These are phyloP conservation scores for Brachionus rubens DNA, from an alignment of 1,140 invertebrate species.

Conservation along the genomic window DNA sequence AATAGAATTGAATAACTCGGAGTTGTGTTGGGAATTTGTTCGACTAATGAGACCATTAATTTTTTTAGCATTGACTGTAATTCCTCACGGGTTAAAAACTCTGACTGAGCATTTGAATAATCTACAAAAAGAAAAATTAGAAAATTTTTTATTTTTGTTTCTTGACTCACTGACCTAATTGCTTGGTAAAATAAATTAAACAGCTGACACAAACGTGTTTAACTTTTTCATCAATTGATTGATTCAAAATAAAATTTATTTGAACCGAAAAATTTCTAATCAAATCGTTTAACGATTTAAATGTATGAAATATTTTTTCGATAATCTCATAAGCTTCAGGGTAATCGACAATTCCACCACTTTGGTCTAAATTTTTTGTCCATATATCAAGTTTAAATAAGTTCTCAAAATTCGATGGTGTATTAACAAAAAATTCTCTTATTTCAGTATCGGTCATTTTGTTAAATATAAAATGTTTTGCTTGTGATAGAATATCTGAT, in stretches of 20 bases:
- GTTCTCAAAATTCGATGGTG: neutral
- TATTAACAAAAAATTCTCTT: conserved; percentile 1
- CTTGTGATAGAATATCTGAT: neutral
- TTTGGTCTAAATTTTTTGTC: conserved; percentile 13
- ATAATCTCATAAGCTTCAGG: conserved; percentile 18
- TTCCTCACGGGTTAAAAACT: neutral
- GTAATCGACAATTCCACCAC: neutral
- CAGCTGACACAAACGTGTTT: neutral
- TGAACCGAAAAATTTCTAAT: neutral
- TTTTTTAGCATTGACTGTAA: neutral
- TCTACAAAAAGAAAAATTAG: neutral
- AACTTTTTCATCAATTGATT: conserved; percentile 20
- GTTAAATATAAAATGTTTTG: conserved; percentile 8
- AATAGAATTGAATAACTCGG: neutral
- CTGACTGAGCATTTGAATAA: neutral
- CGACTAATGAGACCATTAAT: neutral
- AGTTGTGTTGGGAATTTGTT: conserved; percentile 24
- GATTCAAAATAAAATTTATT: conserved; percentile 17
- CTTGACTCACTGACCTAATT: neutral
- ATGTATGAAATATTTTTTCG: conserved; percentile 20
- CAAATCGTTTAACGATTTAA: conserved; percentile 14
- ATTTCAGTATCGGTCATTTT: conserved; percentile 9
- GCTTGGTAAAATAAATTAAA: neutral
- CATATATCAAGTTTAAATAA: conserved; percentile 9
- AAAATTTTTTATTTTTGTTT: neutral